A percentile compares a stretch with the other conserved stretches of the same genome.
These are phyloP conservation scores for Mylabris sibirica DNA, from an alignment of 2,888 invertebrate species.

Conservation along the genomic window DNA sequence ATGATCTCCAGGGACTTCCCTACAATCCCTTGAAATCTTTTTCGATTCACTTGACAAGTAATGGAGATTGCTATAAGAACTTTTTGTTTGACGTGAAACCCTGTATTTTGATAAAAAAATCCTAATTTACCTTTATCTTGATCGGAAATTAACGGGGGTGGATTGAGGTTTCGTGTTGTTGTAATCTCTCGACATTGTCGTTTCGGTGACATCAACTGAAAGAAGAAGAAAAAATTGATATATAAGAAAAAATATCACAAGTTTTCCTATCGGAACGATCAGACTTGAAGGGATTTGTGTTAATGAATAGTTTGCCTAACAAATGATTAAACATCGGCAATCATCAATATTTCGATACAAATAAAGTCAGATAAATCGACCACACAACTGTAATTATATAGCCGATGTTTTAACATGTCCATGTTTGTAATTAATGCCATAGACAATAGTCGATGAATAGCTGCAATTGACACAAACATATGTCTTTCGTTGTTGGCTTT, in stretches of 20 bases:
- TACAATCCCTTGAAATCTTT: too few relatives aligned
- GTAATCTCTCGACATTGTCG: conserved; percentile 58
- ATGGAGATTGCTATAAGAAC: too few relatives aligned
- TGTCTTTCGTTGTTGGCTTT: conserved; percentile 19
- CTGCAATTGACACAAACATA: conserved; percentile 31
- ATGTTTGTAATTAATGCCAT: conserved; percentile 27
- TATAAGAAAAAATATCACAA: neutral
- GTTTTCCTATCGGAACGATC: neutral
- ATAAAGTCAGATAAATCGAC: conserved; percentile 47
- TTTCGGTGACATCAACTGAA: conserved; percentile 67
- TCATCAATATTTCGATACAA: conserved; percentile 46
- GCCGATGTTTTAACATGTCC: conserved; percentile 26
- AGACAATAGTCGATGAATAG: conserved; percentile 24
- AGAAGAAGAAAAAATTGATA: too few relatives aligned
- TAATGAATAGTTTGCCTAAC: conserved; percentile 46
- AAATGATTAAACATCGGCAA: conserved; percentile 42
- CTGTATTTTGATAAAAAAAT: too few relatives aligned
- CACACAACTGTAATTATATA: conserved; percentile 48
- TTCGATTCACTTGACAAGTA: too few relatives aligned
- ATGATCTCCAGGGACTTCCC: too few relatives aligned
- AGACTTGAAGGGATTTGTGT: conserved; percentile 29
- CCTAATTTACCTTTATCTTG: conserved; percentile 70
- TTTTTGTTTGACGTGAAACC: too few relatives aligned
- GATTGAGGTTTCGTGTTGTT: conserved; percentile 50
- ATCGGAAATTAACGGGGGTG: conserved; percentile 72